Percentiles rank a stretch among this genome's conserved stretches.
Conservation (phyloP, 2,797 vertebrate genomes). For the Poecilia velifera region DNA sequence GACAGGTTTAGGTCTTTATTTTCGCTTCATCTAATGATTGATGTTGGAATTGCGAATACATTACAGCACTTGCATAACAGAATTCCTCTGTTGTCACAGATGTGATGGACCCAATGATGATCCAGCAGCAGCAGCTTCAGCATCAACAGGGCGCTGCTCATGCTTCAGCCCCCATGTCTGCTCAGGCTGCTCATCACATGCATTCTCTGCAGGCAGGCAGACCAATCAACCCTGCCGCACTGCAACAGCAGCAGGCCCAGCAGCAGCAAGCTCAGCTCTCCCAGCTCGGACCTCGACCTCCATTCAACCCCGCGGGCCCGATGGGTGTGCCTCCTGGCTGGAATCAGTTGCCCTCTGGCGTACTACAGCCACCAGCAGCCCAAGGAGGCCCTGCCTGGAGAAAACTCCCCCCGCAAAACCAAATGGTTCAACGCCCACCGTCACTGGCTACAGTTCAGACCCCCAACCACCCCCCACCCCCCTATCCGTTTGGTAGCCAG, state of each 20-base stretch:
- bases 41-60: slow-evolving; percentile 6
- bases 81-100: slow-evolving; percentile 74
- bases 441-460: slow-evolving; percentile 94
- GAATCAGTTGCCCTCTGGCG: slow-evolving; percentile 93
- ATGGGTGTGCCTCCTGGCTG: slow-evolving; percentile 93
- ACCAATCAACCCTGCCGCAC: slow-evolving; percentile 88
- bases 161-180: slow-evolving; percentile 85
- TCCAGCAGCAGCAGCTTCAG: slow-evolving; percentile 85
- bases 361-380: slow-evolving; percentile 88
- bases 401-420: slow-evolving; percentile 89
- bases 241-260: slow-evolving; percentile 88
- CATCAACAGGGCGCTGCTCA: slow-evolving; percentile 83
- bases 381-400: slow-evolving; percentile 92
- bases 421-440: slow-evolving; percentile 91
- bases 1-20: slow-evolving; percentile 83
- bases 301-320: slow-evolving; percentile 90
- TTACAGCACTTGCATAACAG: not conserved
- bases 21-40: slow-evolving; percentile 8
- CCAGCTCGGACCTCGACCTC: slow-evolving; percentile 86
- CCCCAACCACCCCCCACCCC: slow-evolving; percentile 96
- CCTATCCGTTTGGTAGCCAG: slow-evolving; percentile 98
- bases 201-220: slow-evolving; percentile 89
- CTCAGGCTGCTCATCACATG: slow-evolving; percentile 92
- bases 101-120: slow-evolving; percentile 91
- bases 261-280: slow-evolving; percentile 80